Conservation (phyloP, 1,140 invertebrate species). For the Proales similis region DNA sequence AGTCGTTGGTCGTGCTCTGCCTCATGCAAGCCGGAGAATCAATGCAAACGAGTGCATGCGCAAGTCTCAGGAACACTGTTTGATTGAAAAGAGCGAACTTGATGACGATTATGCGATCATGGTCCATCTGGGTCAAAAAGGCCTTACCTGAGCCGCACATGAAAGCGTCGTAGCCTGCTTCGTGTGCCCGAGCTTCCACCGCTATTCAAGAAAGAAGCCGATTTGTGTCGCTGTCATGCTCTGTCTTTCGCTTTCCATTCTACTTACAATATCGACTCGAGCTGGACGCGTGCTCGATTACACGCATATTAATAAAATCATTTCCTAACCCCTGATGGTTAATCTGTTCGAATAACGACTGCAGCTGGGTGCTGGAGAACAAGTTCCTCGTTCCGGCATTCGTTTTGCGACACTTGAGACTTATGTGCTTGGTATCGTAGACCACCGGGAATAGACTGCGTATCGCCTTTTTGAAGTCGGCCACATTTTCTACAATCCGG, state of each 20-base stretch:
- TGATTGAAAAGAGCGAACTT: constrained; percentile 38
- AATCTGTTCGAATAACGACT: too few species aligned
- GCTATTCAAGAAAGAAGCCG: too few species aligned
- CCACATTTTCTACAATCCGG: constrained; percentile 56
- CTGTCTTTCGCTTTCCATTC: too few species aligned
- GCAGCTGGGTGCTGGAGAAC: too few species aligned
- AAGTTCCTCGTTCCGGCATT: too few species aligned
- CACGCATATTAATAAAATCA: too few species aligned
- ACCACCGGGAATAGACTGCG: constrained; percentile 61
- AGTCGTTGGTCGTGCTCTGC: constrained; percentile 55
- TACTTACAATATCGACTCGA: too few species aligned
- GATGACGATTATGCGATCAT: constrained; percentile 8
- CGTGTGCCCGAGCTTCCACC: constrained; percentile 56
- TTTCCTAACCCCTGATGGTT: too few species aligned
- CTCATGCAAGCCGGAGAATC: constrained; percentile 39
- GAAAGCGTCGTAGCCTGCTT: constrained; percentile 69
- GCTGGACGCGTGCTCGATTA: too few species aligned
- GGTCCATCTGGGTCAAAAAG: constrained; percentile 22
- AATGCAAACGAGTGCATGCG: constrained; percentile 52
- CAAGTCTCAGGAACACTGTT: constrained; percentile 58
- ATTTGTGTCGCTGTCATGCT: too few species aligned
- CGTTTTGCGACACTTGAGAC: too few species aligned
- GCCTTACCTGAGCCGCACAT: constrained; percentile 60
- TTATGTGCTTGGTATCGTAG: constrained; percentile 67
- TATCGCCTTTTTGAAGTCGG: constrained; percentile 61